These are phyloP conservation scores for Agrochola lychnidis DNA, from an alignment of 2,888 invertebrate species.

Conservation along the genomic window DNA sequence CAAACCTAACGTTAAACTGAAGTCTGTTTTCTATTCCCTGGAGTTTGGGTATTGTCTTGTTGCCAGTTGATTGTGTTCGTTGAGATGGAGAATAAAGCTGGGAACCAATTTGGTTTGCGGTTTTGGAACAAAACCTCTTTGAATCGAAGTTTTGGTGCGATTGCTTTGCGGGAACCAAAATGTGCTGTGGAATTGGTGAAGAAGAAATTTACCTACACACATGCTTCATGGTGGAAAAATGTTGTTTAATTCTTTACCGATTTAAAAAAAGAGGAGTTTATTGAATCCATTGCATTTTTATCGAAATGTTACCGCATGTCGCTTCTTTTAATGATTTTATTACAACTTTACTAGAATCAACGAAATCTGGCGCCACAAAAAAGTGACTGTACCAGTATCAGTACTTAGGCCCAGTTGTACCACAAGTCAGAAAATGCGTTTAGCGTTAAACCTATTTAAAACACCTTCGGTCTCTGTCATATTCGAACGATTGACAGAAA, in stretches of 20 bases:
- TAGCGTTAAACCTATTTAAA: not conserved
- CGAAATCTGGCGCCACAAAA: not conserved
- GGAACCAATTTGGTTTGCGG: slow-evolving; percentile 36
- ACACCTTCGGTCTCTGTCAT: not conserved
- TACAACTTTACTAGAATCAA: not conserved
- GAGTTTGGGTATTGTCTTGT: slow-evolving; percentile 36
- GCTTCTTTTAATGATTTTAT: not conserved
- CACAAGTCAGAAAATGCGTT: not conserved
- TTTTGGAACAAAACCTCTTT: slow-evolving; percentile 34
- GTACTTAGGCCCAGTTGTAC: not conserved
- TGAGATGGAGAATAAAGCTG: slow-evolving; percentile 47
- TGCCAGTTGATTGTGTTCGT: slow-evolving; percentile 47
- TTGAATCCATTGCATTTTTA: not conserved
- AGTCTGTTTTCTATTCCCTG: slow-evolving; percentile 48
- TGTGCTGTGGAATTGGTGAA: not conserved
- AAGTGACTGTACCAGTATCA: not conserved
- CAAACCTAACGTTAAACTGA: slow-evolving; percentile 40
- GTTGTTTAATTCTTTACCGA: not conserved
- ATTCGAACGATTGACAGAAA: not conserved
- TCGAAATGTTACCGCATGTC: not conserved
- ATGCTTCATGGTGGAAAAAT: not conserved
- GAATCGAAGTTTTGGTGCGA: slow-evolving; percentile 12
- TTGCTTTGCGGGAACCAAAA: slow-evolving; percentile 20
- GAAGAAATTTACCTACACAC: not conserved
- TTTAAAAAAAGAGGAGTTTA: not conserved